These are phyloP conservation scores for Actinia equina DNA, from an alignment of 64 coral and sea anemone species.

Conservation along the genomic window DNA sequence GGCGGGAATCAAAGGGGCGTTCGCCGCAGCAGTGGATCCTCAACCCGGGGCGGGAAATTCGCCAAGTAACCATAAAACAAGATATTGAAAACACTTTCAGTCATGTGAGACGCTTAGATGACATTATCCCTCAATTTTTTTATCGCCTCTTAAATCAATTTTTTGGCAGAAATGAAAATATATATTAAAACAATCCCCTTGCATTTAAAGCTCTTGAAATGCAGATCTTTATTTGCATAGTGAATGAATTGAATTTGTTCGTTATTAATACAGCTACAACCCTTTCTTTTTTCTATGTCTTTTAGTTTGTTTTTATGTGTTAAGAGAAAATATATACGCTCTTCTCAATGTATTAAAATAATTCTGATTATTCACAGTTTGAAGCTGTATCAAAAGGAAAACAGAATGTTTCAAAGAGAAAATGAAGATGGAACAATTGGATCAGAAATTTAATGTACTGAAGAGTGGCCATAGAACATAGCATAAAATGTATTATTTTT, in stretches of 20 bases:
- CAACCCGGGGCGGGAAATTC: slow-evolving; percentile 47
- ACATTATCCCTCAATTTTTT: slow-evolving; percentile 5
- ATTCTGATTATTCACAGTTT: neutral
- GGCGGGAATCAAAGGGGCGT: slow-evolving; percentile 12
- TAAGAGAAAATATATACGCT: neutral
- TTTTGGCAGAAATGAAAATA: neutral
- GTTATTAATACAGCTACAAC: neutral
- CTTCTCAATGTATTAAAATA: neutral
- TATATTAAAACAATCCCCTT: neutral
- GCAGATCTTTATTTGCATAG: neutral
- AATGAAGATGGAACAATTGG: neutral
- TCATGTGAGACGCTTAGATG: neutral
- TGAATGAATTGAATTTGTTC: neutral
- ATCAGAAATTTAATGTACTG: neutral
- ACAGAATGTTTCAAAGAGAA: no score
- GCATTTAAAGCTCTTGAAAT: slow-evolving; percentile 10
- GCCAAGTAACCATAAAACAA: slow-evolving; percentile 19
- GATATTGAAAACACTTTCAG: neutral
- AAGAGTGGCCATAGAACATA: neutral
- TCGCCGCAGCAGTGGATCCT: slow-evolving; percentile 28
- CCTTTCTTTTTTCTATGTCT: neutral
- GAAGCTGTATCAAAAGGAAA: neutral
- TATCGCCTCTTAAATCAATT: neutral
- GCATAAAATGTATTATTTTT: neutral
- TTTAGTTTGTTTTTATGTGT: neutral